phyloP scores from a whole-genome alignment of 2,113 vertebrate species.

The Corapipo altera region DNA sequence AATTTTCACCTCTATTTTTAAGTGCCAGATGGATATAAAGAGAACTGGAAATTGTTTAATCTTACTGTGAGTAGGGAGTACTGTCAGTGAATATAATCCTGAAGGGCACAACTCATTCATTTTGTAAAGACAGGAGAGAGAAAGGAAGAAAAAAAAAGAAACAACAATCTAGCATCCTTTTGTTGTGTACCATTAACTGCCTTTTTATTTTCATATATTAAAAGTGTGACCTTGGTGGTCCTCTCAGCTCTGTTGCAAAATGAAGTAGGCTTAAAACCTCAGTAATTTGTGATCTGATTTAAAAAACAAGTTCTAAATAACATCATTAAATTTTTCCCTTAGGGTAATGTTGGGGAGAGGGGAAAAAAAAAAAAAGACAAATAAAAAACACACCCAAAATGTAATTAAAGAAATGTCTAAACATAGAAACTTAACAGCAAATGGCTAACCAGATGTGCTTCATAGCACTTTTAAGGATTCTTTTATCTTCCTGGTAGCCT shows the following conservation, averaged over 20 bases:
- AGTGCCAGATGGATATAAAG: not conserved
- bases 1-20: not conserved
- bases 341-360: slow-evolving; percentile 33
- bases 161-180: not conserved
- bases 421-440: slow-evolving; percentile 33
- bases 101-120: not conserved
- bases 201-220: not conserved
- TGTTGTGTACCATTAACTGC: not conserved
- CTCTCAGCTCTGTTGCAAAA: not conserved
- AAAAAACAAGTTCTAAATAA: slow-evolving; percentile 17
- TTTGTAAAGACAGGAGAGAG: not conserved
- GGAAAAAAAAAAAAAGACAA: not conserved
- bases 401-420: slow-evolving; percentile 74
- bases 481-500: slow-evolving; percentile 60
- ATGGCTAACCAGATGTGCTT: slow-evolving; percentile 58
- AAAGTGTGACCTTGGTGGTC: not conserved
- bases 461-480: slow-evolving; percentile 36
- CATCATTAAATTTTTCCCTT: slow-evolving; percentile 73
- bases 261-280: not conserved
- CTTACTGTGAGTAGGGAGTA: not conserved
- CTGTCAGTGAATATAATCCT: not conserved
- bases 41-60: not conserved
- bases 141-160: not conserved
- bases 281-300: not conserved
- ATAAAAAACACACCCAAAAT: slow-evolving; percentile 4